Evolutionary conservation across 2,888 invertebrate genomes (phyloP).

Genomic region (Coelogynopora nodosa): DNA sequence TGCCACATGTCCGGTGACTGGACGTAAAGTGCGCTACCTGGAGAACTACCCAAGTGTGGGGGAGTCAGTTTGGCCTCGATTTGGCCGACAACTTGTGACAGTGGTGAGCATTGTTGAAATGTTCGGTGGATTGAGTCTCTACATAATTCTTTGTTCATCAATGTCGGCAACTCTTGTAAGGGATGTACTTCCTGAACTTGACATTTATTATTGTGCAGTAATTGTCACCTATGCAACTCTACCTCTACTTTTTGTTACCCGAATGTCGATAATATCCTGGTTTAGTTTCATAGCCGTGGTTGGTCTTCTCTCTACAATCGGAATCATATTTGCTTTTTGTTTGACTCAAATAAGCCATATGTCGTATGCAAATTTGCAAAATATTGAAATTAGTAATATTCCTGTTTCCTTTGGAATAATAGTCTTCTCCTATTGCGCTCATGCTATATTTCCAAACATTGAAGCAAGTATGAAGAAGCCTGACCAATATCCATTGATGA

Average conservation of each 20-base stretch:
- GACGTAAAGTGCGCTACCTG: neutral
- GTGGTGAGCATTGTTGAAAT: conserved; percentile 36
- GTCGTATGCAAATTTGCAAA: conserved; percentile 19
- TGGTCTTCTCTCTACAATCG: conserved; percentile 41
- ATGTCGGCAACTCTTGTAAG: conserved; percentile 14
- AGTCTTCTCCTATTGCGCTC: conserved; percentile 45
- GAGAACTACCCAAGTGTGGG: conserved; percentile 32
- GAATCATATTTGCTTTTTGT: conserved; percentile 39
- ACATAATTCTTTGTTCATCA: conserved; percentile 29
- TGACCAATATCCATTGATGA: conserved; percentile 33
- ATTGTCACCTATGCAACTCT: conserved; percentile 38
- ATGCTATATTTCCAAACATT: conserved; percentile 40
- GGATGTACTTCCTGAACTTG: neutral
- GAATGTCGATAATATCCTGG: conserved; percentile 44
- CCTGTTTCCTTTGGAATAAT: conserved; percentile 45
- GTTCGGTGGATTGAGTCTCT: conserved; percentile 35
- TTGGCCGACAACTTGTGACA: conserved; percentile 3
- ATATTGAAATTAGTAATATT: conserved; percentile 29
- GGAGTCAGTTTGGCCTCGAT: conserved; percentile 33
- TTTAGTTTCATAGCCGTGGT: conserved; percentile 42
- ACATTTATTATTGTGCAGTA: conserved; percentile 40
- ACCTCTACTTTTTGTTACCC: conserved; percentile 40
- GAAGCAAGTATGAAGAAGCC: conserved; percentile 43
- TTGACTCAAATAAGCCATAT: conserved; percentile 16
- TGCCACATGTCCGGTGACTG: neutral